Base-by-base conservation (phyloP, 2,888 invertebrate species). In the Scelioninae gen. 2 region DNA sequence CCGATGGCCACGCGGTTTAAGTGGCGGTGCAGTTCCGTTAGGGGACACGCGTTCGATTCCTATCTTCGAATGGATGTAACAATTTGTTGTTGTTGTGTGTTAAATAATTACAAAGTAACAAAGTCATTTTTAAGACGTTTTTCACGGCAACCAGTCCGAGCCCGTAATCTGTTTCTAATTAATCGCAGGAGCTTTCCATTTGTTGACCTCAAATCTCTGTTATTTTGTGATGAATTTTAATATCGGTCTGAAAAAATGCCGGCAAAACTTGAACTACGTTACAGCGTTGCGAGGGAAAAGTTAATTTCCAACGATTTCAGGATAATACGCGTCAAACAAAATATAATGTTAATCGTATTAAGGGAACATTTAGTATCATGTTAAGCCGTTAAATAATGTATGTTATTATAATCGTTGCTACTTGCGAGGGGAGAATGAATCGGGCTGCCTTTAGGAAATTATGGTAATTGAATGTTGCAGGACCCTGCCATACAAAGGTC, bases 391-490 rank as follows among this genome's bases (percentile, higher is more conserved):
- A n/a, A 48, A 60, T 60, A 60, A 60, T 60, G 18, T 25, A 46
- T 48, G 46, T 48, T 60, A 60, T 60, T 60, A 60, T 19, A 60
- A 60, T 35, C 25, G 19, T 25, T 18, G 46, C 46, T 46, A 46
- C 35, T 46, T 25, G 13, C 25, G 16, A 53, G 13, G 43, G 55
- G 39, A 5, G 11, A 55, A 43, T 15, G n/a, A 58, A 43, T 11
- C 10, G 9, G 7, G 15, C 31, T 13, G 45, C 45, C 10, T 33
- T 25, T 9, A n/a, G 37, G 37, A 60, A 37, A 46, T 48, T 46
- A 60, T 60, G 60, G 35, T 60, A 60, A 60, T 60, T 46, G 15
- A 45, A 58, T 18, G 58, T 58, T 58, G 2, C 37, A n/a, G 15
- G 15, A 6, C 6, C 48, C 22, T 1, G 7, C 5, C 11, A 5